Conservation (phyloP, 1,140 invertebrate species). For the Eupeodes corollae region DNA sequence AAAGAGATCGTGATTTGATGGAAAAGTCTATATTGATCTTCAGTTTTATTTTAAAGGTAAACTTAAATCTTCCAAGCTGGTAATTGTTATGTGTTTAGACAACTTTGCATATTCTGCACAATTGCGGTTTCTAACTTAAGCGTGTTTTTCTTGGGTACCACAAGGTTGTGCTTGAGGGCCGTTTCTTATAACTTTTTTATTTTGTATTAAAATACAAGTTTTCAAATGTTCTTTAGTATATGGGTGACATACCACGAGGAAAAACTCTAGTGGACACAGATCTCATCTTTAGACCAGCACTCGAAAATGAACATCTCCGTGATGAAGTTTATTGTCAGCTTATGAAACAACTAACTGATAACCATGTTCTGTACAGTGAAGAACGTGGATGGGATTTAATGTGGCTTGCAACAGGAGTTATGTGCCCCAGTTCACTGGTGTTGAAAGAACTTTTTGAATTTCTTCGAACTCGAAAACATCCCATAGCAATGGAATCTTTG, state of each 20-base stretch:
- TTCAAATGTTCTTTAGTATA: constrained; percentile 46
- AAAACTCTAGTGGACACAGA: constrained; percentile 62
- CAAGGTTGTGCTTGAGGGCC: no score
- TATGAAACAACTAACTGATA: constrained; percentile 87
- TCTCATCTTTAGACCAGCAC: constrained; percentile 71
- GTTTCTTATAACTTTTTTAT: background rate
- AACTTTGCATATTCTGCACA: no score
- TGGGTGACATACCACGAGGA: constrained; percentile 80
- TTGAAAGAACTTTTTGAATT: constrained; percentile 56
- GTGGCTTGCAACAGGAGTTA: constrained; percentile 81
- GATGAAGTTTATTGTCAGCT: constrained; percentile 93
- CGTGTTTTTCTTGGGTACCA: no score
- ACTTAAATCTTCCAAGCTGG: background rate
- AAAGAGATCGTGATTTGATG: constrained; percentile 59
- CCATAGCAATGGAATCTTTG: constrained; percentile 69
- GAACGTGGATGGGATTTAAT: constrained; percentile 88
- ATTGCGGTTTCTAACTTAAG: no score
- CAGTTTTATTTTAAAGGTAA: constrained; percentile 65
- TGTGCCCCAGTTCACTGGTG: constrained; percentile 53
- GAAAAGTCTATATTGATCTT: constrained; percentile 66
- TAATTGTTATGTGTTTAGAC: no score
- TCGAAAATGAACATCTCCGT: constrained; percentile 65
- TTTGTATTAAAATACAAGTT: background rate
- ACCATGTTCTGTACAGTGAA: constrained; percentile 69
- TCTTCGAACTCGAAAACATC: constrained; percentile 64